A percentile compares a stretch with the other conserved stretches of the same genome.
These are phyloP conservation scores for Brachynemurus nebulosus DNA, from an alignment of 2,888 invertebrate genomes.

Conservation along the genomic window DNA sequence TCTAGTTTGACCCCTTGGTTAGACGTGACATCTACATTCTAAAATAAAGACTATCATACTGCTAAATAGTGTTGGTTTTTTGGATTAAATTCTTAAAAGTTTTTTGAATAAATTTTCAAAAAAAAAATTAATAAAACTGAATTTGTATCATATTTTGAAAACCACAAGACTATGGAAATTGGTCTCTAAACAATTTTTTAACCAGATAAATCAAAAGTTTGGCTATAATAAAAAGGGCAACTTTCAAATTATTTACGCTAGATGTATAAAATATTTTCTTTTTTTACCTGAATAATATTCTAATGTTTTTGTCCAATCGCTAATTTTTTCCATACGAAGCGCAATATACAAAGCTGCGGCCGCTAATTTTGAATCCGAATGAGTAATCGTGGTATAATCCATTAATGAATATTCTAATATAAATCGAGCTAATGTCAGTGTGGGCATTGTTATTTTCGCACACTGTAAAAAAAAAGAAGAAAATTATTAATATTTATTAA, in stretches of 20 bases:
- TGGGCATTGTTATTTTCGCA: slow-evolving; percentile 76
- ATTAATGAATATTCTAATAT: slow-evolving; percentile 86
- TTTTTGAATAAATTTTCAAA: too few relatives aligned
- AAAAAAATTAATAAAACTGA: too few relatives aligned
- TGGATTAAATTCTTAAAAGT: too few relatives aligned
- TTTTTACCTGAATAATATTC: slow-evolving; percentile 58
- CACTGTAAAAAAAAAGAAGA: slow-evolving; percentile 44
- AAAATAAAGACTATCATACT: too few relatives aligned
- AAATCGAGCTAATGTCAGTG: slow-evolving; percentile 84
- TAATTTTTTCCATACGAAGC: slow-evolving; percentile 65
- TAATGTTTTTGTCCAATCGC: slow-evolving; percentile 60
- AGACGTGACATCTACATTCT: too few relatives aligned
- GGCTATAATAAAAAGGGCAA: not conserved
- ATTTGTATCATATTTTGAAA: too few relatives aligned
- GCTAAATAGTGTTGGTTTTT: too few relatives aligned
- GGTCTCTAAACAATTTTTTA: not conserved
- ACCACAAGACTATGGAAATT: not conserved
- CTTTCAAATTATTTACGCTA: not conserved
- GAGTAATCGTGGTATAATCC: slow-evolving; percentile 69
- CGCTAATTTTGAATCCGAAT: slow-evolving; percentile 81
- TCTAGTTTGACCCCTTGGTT: too few relatives aligned
- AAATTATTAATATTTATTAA: too few relatives aligned
- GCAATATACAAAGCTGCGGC: slow-evolving; percentile 80
- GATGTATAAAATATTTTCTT: not conserved
- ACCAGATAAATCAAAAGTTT: not conserved